Conservation (phyloP, 2,888 invertebrate genomes). For the Cartodere bifasciata region DNA sequence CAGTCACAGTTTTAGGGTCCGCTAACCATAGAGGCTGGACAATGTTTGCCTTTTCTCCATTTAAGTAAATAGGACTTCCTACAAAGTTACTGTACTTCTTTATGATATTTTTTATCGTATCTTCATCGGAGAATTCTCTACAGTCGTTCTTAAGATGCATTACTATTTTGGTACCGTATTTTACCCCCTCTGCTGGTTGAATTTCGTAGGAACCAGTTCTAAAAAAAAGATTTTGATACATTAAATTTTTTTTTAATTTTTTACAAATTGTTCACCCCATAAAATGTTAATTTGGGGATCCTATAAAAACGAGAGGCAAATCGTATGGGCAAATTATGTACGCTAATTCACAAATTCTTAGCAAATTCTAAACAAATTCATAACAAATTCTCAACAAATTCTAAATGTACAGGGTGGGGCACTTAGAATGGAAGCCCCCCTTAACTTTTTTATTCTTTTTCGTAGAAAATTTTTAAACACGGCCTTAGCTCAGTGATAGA, state of each 20-base stretch:
- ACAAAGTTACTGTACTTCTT: slow-evolving; percentile 97
- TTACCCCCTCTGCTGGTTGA: slow-evolving; percentile 70
- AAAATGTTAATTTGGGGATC: slow-evolving; percentile 1
- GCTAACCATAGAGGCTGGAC: slow-evolving; percentile 87
- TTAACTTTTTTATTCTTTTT: too few species aligned
- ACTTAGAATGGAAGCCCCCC: too few species aligned
- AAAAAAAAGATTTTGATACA: slow-evolving; percentile 16
- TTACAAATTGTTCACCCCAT: background rate
- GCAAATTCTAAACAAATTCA: too few species aligned
- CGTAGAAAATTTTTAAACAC: too few species aligned
- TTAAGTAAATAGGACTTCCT: slow-evolving; percentile 82
- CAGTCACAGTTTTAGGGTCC: slow-evolving; percentile 77
- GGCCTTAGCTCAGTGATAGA: too few species aligned
- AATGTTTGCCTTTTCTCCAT: slow-evolving; percentile 79
- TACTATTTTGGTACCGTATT: slow-evolving; percentile 86
- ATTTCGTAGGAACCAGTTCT: slow-evolving; percentile 84
- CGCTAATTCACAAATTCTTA: too few species aligned
- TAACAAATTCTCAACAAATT: too few species aligned
- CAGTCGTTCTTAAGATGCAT: slow-evolving; percentile 79
- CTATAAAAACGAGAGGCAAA: too few species aligned
- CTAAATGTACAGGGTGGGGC: too few species aligned
- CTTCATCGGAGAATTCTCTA: slow-evolving; percentile 81
- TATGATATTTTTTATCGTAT: slow-evolving; percentile 70
- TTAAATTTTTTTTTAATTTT: slow-evolving; percentile 2
- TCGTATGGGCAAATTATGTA: too few species aligned